Conservation (phyloP, 1,140 invertebrate genomes). For the Drosophila murphyi region DNA sequence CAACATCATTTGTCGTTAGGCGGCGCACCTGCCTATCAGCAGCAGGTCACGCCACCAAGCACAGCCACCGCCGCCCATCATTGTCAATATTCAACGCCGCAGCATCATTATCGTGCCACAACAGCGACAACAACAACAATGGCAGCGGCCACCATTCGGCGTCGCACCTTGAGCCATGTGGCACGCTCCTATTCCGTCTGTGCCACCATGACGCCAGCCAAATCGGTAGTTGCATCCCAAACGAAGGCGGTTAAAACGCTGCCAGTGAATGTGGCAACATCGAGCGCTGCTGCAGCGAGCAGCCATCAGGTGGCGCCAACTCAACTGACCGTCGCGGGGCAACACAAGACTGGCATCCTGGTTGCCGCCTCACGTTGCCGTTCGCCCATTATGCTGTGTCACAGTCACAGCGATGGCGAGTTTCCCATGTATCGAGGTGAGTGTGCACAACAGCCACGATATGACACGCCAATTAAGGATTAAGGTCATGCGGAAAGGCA, state of each 20-base stretch:
- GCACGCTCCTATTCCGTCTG: conserved; percentile 78
- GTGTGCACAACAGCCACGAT: conserved; percentile 28
- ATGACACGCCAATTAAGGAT: neutral
- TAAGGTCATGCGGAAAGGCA: neutral
- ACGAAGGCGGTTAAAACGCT: conserved; percentile 16
- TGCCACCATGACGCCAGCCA: conserved; percentile 50
- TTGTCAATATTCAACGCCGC: conserved; percentile 70
- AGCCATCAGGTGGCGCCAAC: conserved; percentile 10
- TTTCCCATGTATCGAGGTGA: conserved; percentile 89
- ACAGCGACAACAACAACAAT: conserved; percentile 41
- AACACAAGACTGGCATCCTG: conserved; percentile 71
- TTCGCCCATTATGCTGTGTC: conserved; percentile 91
- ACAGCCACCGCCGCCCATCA: conserved; percentile 39
- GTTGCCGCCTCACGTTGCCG: conserved; percentile 85
- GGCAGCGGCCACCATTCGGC: conserved; percentile 68
- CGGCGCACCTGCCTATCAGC: conserved; percentile 65
- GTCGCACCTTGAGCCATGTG: conserved; percentile 77
- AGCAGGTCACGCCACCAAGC: conserved; percentile 14
- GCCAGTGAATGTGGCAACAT: conserved; percentile 25
- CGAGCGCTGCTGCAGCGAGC: conserved; percentile 24
- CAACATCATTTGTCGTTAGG: conserved; percentile 80
- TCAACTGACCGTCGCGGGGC: conserved; percentile 58
- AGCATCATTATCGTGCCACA: conserved; percentile 72
- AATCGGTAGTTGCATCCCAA: conserved; percentile 12
- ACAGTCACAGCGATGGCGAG: conserved; percentile 92